phyloP scores from a whole-genome alignment of 2,888 invertebrate species.

The Napeogenes inachia region DNA sequence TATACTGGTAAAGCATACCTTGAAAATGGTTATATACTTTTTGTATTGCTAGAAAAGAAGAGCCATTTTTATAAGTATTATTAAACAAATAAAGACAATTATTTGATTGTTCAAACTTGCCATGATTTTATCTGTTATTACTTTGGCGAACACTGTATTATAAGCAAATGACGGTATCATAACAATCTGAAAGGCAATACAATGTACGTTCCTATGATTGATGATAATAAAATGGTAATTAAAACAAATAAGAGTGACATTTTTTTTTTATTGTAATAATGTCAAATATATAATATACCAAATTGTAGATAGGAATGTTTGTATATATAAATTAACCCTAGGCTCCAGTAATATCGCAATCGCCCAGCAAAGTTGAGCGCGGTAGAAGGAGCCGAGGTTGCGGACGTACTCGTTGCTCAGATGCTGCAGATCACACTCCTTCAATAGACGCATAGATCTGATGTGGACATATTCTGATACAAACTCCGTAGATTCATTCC shows the following conservation, averaged over 20 bases:
- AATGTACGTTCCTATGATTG: background rate
- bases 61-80: background rate
- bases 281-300: background rate
- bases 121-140: slow-evolving; percentile 62
- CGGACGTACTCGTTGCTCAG: slow-evolving; percentile 42
- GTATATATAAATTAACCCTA: slow-evolving; percentile 38
- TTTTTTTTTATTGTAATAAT: background rate
- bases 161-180: slow-evolving; percentile 46
- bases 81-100: background rate
- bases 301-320: background rate
- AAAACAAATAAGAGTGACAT: background rate
- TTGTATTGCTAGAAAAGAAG: slow-evolving; percentile 48
- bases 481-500: slow-evolving; percentile 44
- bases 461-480: slow-evolving; percentile 44
- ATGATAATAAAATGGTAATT: no score
- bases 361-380: slow-evolving; percentile 68
- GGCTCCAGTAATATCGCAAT: slow-evolving; percentile 59
- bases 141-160: slow-evolving; percentile 38
- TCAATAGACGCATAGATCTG: slow-evolving; percentile 40
- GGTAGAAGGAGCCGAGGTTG: slow-evolving; percentile 49
- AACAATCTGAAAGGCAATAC: slow-evolving; percentile 47
- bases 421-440: slow-evolving; percentile 47
- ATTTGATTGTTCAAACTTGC: slow-evolving; percentile 35
- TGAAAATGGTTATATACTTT: slow-evolving; percentile 50
- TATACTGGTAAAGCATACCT: slow-evolving; percentile 42